Evolutionary conservation across 2,113 vertebrate species (phyloP).

Genomic region (Theristicus caerulescens): DNA sequence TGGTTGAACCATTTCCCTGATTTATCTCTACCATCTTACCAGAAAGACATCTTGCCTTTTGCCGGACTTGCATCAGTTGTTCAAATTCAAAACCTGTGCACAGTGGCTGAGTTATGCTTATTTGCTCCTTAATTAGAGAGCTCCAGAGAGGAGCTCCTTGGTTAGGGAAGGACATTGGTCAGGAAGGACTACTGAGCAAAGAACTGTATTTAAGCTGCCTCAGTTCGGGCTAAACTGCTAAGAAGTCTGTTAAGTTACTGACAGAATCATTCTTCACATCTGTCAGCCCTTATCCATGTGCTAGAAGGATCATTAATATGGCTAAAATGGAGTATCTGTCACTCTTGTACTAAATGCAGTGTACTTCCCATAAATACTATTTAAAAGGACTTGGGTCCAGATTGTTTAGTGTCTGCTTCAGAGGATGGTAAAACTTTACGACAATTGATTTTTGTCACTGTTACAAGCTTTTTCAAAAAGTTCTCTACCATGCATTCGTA

Average conservation of each 20-base stretch:
- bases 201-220: background rate
- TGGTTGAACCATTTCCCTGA: background rate
- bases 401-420: background rate
- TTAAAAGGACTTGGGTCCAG: background rate
- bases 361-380: background rate
- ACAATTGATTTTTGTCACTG: background rate
- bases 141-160: background rate
- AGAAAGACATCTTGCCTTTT: background rate
- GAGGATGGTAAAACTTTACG: background rate
- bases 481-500: background rate
- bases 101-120: background rate
- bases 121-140: background rate
- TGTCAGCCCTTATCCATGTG: background rate
- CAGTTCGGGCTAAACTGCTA: background rate
- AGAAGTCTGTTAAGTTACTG: constrained; percentile 21
- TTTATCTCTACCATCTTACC: background rate
- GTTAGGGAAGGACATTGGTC: background rate
- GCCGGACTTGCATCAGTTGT: background rate
- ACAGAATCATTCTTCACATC: constrained; percentile 34
- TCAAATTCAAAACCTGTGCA: background rate
- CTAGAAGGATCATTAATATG: background rate
- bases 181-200: background rate
- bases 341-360: background rate
- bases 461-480: background rate
- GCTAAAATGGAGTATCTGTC: constrained; percentile 10